Base-by-base conservation (phyloP, 2,113 vertebrate species). In the Mustelus asterias region DNA sequence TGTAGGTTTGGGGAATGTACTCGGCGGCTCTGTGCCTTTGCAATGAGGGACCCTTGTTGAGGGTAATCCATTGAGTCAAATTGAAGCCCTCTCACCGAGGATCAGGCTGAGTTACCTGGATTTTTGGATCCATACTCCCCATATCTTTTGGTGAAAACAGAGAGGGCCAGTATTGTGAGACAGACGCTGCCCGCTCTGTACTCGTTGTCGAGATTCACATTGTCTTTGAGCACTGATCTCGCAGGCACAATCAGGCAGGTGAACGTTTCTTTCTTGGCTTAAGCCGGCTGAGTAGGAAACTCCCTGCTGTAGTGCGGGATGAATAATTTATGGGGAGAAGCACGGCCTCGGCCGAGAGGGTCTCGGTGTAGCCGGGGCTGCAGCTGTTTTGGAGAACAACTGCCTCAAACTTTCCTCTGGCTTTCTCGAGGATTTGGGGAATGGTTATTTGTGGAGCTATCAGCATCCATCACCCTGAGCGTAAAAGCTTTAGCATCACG, bases 381-480 rank as follows among this genome's bases (percentile, higher is more conserved):
- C 65, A 70, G 92, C 41, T 41, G 70, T 16, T 88, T 65, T 3
- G 63, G 65, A 37, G 41, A 69, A 94, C 41, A 1, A 24, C 16
- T 94, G 24, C 63, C 33, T 72, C 10, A 48, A 67, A 69, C 11
- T 95, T 76, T 76, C 60, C 24, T 54, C 69, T 54, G 41, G 24
- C 65, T 72, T 24, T 70, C 3, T 70, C 22, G 70, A 0, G 3
- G 78, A 83, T 44, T 72, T 70, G 69, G 41, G 70, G 44, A 72
- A 95, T 72, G 94, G 1, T 48, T 54, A 95, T 95, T 72, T 95
- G 69, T 1, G 26, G 70, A 41, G 94, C 44, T 72, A 95, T 95
- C 94, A 33, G 69, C 94, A 95, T 95, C 22, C 69, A 95, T 95
- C 44, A 70, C 20, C 37, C 94, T 76, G 33, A 95, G 72, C 69